phyloP scores from a whole-genome alignment of 1,140 invertebrate species.

The Bombus polaris region DNA sequence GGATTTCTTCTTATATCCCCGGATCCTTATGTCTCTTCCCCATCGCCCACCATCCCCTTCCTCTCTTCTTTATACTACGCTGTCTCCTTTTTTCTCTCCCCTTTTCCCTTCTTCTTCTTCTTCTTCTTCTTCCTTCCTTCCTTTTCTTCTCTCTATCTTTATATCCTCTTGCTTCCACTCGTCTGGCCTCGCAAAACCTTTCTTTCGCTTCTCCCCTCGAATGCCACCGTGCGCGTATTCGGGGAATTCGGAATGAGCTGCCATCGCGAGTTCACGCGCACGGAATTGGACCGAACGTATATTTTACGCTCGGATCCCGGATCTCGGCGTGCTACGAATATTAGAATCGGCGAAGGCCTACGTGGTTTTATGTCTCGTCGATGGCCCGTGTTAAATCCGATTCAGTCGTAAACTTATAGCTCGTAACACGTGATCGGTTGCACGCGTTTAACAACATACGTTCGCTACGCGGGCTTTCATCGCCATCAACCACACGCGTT shows the following conservation, averaged over 20 bases:
- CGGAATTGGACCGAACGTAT: conserved; percentile 65
- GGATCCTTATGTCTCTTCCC: conserved; percentile 59
- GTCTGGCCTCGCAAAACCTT: not conserved
- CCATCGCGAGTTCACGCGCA: conserved; percentile 67
- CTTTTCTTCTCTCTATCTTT: not conserved
- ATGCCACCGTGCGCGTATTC: conserved; percentile 73
- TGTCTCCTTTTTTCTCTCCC: not conserved
- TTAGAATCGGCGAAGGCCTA: conserved; percentile 16
- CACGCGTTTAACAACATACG: no score
- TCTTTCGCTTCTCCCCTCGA: conserved; percentile 29
- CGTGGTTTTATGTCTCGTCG: not conserved
- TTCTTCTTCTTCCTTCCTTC: not conserved
- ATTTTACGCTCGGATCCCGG: conserved; percentile 59
- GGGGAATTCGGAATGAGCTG: conserved; percentile 80
- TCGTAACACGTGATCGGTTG: conserved; percentile 20
- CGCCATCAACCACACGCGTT: not conserved
- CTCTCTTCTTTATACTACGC: not conserved
- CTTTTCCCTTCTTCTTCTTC: not conserved
- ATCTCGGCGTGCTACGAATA: conserved; percentile 50
- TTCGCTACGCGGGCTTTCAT: no score
- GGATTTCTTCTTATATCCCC: conserved; percentile 79
- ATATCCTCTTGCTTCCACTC: not conserved
- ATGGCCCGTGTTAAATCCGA: conserved; percentile 39
- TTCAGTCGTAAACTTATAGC: conserved; percentile 13
- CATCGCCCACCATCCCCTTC: not conserved